Evolutionary conservation across 2,888 invertebrate species (phyloP).

Genomic region (Automeris io): DNA sequence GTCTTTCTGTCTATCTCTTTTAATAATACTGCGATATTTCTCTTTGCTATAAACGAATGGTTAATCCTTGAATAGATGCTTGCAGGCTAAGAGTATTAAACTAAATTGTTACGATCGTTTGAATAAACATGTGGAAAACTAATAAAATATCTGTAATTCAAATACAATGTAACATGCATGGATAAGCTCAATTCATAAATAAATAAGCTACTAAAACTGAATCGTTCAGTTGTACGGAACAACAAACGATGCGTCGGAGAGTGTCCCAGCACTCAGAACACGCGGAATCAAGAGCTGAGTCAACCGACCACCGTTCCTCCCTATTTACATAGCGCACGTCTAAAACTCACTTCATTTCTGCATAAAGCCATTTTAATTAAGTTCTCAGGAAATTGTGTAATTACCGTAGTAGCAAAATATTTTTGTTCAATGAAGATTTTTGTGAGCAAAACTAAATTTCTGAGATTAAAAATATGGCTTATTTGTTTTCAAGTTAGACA

Average conservation of each 20-base stretch:
- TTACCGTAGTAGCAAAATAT: background rate
- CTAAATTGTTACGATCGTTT: too few species aligned
- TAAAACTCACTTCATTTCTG: conserved; percentile 36
- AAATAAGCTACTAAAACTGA: background rate
- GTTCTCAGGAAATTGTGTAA: background rate
- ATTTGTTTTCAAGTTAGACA: too few species aligned
- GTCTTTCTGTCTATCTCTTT: too few species aligned
- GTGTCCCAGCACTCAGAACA: conserved; percentile 48
- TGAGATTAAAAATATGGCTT: too few species aligned
- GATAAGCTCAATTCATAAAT: background rate
- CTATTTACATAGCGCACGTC: conserved; percentile 56
- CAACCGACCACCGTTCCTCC: conserved; percentile 46
- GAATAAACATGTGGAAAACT: too few species aligned
- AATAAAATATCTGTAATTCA: too few species aligned
- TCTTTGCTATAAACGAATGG: too few species aligned
- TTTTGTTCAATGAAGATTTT: background rate
- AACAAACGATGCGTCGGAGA: conserved; percentile 31
- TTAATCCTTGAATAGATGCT: too few species aligned
- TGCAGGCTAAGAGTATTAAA: too few species aligned
- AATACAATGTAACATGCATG: too few species aligned
- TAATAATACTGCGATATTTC: too few species aligned
- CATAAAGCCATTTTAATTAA: conserved; percentile 5
- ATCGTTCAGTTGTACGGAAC: conserved; percentile 7
- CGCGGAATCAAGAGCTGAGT: conserved; percentile 65
- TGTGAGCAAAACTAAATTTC: too few species aligned